Evolutionary conservation across 2,113 vertebrate species (phyloP).

Genomic region (Pachycephala philippinensis): DNA sequence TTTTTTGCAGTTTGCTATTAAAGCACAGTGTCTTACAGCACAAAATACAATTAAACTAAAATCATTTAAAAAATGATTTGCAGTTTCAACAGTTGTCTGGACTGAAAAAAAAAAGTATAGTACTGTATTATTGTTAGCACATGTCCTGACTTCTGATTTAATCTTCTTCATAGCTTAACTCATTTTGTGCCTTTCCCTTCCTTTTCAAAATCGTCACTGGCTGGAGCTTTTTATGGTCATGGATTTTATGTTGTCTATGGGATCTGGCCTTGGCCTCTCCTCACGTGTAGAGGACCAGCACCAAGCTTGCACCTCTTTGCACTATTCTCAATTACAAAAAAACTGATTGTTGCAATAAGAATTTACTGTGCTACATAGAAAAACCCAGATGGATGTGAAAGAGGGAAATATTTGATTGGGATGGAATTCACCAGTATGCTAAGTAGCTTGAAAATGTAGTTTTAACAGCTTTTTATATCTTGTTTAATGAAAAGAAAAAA

Average conservation of each 20-base stretch:
- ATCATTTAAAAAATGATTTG: conserved; percentile 42
- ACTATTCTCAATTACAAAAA: conserved; percentile 50
- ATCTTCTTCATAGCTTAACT: conserved; percentile 58
- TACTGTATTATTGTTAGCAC: conserved; percentile 64
- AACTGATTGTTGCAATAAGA: conserved; percentile 1
- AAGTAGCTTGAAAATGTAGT: conserved; percentile 22
- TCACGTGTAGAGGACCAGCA: not conserved
- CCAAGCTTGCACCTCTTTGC: conserved; percentile 49
- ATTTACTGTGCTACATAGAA: not conserved
- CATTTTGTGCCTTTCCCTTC: conserved; percentile 69
- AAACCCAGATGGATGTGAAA: not conserved
- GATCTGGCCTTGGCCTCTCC: conserved; percentile 36
- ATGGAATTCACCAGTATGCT: conserved; percentile 6
- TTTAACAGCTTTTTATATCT: conserved; percentile 55
- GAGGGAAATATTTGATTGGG: not conserved
- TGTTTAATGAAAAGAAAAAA: conserved; percentile 14
- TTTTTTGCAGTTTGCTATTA: conserved; percentile 67
- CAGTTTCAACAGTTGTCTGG: conserved; percentile 46
- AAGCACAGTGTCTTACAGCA: conserved; percentile 69
- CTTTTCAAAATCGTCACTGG: conserved; percentile 25
- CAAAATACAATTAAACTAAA: conserved; percentile 59
- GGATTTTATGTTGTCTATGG: conserved; percentile 44
- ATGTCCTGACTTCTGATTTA: conserved; percentile 54
- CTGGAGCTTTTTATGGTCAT: conserved; percentile 34
- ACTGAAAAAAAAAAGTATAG: conserved; percentile 44